Base-by-base conservation (phyloP, 2,113 vertebrate species). In the Cyprinus carpio region DNA sequence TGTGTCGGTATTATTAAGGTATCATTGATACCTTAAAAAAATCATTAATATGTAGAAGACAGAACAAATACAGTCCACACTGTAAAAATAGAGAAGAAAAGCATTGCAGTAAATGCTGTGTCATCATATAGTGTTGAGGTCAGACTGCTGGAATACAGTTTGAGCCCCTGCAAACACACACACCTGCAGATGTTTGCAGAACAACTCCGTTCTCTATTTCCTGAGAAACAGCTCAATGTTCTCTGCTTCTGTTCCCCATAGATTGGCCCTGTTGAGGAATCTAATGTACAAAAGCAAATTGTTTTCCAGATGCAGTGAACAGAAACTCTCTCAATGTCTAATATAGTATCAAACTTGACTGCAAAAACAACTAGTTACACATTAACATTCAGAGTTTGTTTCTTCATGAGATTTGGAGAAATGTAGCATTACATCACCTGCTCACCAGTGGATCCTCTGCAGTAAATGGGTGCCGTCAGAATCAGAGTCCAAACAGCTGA, bases 181-280 rank as follows among this genome's bases (percentile, higher is more conserved):
- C n/a, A 25, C 16, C 75, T 76, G 75, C 75, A 76, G 49, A 49
- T 15, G 37, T 75, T 75, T 75, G 72, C 40, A 75, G 16, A 75
- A 75, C 25, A 29, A 13, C 13, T 15, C 7, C 31, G 3, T 23
- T 74, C 23, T 74, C 40, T 25, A 0, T 75, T 75, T 75, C 11
- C 12, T 13, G 40, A 46, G 46, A 76, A 29, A 31, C 13, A 23
- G 23, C 9, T 56, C 49, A 76, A 31, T 76, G 75, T 56, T 76
- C 20, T 56, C 54, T 20, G 18, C 54, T 23, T 25, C 43, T 12
- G 49, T 10, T 77, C 75, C 54, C 9, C 27, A 31, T 54, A 76
- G 46, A 75, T 54, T 31, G 16, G 15, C 40, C 40, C 72, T 27
- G 23, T 2, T n/a, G 72, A 49, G 65, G 23, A 76, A 76, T 76